Percentiles rank a stretch among this genome's conserved stretches.
phyloP scores from a whole-genome alignment of 2,797 vertebrate genomes.

The Megaceryle alcyon region DNA sequence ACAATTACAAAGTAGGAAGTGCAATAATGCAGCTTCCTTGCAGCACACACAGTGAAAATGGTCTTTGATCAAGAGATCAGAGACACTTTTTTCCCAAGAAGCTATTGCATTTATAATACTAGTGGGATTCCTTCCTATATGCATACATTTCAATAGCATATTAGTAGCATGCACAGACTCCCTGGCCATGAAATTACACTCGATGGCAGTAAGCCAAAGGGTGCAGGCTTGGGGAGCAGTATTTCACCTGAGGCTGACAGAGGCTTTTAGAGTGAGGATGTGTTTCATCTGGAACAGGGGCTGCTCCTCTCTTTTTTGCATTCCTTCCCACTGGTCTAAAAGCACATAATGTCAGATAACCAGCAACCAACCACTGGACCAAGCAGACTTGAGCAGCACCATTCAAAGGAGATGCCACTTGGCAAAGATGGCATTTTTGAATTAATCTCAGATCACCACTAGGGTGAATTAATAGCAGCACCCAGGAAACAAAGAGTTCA shows the following conservation, averaged over 20 bases:
- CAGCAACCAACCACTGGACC: not conserved
- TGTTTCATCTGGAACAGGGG: not conserved
- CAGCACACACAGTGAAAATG: not conserved
- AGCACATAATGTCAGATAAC: not conserved
- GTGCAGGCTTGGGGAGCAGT: not conserved
- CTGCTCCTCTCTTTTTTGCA: fast-evolving
- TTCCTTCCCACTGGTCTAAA: not conserved
- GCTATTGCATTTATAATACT: not conserved
- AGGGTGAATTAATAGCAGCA: not conserved
- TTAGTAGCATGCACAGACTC: not conserved
- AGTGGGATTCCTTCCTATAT: not conserved
- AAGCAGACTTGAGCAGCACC: not conserved
- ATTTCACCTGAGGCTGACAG: not conserved
- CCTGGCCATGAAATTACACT: not conserved
- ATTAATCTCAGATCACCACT: not conserved
- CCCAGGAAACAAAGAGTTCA: not conserved
- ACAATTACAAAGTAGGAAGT: not conserved
- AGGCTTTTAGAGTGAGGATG: not conserved
- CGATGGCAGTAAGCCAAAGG: not conserved
- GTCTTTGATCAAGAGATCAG: not conserved
- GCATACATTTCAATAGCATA: not conserved
- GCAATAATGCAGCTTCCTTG: not conserved
- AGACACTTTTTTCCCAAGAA: not conserved
- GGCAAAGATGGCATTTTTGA: not conserved
- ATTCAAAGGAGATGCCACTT: not conserved